Evolutionary conservation across 2,797 vertebrate genomes (phyloP).

Genomic region (Hydrolagus colliei): DNA sequence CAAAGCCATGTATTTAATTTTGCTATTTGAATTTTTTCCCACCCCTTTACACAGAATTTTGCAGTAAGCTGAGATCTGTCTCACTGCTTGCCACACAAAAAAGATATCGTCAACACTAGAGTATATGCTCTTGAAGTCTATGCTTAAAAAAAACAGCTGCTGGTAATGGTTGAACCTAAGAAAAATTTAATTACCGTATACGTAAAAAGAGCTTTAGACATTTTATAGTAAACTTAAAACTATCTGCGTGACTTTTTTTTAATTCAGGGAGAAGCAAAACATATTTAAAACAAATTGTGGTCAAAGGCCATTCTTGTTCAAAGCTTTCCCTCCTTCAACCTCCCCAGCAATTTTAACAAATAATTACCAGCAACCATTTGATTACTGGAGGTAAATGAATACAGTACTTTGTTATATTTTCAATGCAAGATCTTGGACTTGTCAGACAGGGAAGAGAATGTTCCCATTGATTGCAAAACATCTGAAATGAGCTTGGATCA

Average conservation of each 20-base stretch:
- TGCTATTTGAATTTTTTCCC: not conserved
- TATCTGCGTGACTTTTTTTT: not conserved
- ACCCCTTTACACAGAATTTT: not conserved
- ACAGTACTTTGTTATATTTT: no score
- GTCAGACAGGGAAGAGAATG: not conserved
- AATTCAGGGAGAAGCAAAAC: not conserved
- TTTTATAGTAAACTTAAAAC: not conserved
- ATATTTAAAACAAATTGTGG: no score
- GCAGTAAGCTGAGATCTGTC: not conserved
- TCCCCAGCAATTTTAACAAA: no score
- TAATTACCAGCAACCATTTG: not conserved
- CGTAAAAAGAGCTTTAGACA: not conserved
- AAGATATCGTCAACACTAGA: not conserved
- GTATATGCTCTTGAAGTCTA: not conserved
- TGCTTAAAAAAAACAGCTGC: not conserved
- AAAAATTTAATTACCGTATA: not conserved
- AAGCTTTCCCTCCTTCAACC: no score
- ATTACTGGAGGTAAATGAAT: not conserved
- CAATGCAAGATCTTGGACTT: not conserved
- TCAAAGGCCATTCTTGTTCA: no score
- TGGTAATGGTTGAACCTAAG: not conserved
- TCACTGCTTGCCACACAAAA: not conserved
- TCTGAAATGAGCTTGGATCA: not conserved
- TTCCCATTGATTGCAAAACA: not conserved
- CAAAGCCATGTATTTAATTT: not conserved